Percentiles rank a stretch among this genome's conserved stretches.
phyloP scores from a whole-genome alignment of 2,113 vertebrate species.

The Leuciscus idus region DNA sequence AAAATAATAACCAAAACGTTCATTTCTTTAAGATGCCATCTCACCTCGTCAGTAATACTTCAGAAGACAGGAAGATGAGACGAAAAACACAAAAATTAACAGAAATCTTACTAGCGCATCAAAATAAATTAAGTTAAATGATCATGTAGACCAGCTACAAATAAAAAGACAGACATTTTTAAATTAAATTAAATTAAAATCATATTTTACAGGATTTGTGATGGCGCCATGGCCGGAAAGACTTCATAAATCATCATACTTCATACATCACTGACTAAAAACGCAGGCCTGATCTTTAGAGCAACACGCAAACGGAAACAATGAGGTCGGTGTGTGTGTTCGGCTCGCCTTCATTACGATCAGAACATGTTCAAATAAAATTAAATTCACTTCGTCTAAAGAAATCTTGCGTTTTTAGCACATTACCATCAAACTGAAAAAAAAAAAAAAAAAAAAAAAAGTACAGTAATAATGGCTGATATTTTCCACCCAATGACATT shows the following conservation, averaged over 20 bases:
- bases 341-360: neutral
- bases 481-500: neutral
- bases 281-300: constrained; percentile 80
- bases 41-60: constrained; percentile 39
- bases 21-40: neutral
- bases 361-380: too few relatives aligned
- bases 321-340: constrained; percentile 59
- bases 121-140: constrained; percentile 90
- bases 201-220: constrained; percentile 90
- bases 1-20: neutral
- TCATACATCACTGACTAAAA: constrained; percentile 78
- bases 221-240: constrained; percentile 82
- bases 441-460: too few relatives aligned
- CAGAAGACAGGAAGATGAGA: constrained; percentile 36
- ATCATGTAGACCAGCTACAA: constrained; percentile 99
- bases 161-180: constrained; percentile 62
- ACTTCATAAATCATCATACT: constrained; percentile 81
- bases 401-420: neutral
- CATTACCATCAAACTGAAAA: neutral
- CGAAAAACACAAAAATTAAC: constrained; percentile 61
- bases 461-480: constrained; percentile 24
- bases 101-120: constrained; percentile 72
- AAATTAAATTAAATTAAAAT: constrained; percentile 75
- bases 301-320: constrained; percentile 83
- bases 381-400: too few relatives aligned